phyloP scores from a whole-genome alignment of 2,888 invertebrate genomes.

The Nemapogon koenigi region DNA sequence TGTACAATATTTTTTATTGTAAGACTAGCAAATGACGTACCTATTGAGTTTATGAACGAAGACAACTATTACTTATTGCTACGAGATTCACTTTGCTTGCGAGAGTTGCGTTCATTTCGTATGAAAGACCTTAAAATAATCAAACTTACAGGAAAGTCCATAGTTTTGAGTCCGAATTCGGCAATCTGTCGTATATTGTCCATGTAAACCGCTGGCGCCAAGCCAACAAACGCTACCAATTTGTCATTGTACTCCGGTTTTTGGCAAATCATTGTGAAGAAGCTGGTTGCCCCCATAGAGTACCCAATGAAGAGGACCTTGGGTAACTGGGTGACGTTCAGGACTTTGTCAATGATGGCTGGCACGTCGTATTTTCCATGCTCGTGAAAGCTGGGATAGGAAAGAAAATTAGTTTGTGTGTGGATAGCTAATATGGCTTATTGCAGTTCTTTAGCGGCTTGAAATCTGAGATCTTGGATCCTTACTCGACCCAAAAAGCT shows the following conservation, averaged over 20 bases:
- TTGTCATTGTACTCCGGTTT: constrained; percentile 62
- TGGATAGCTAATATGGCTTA: too few relatives aligned
- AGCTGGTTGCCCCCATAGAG: constrained; percentile 65
- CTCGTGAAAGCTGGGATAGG: constrained; percentile 66
- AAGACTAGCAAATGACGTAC: too few relatives aligned
- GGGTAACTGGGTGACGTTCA: constrained; percentile 39
- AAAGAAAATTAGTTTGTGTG: too few relatives aligned
- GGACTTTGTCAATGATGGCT: constrained; percentile 57
- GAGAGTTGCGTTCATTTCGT: too few relatives aligned
- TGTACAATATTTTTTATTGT: too few relatives aligned
- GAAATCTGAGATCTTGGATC: too few relatives aligned
- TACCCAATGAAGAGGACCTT: constrained; percentile 63
- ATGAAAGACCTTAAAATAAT: too few relatives aligned
- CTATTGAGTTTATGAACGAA: too few relatives aligned
- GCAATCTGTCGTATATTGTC: constrained; percentile 29
- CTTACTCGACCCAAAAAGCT: too few relatives aligned
- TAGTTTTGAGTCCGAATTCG: constrained; percentile 25
- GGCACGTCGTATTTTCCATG: constrained; percentile 65
- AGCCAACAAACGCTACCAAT: constrained; percentile 50
- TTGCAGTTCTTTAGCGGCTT: too few relatives aligned
- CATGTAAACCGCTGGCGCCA: constrained; percentile 61
- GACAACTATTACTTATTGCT: too few relatives aligned
- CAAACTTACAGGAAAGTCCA: constrained; percentile 33
- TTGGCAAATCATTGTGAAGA: constrained; percentile 61
- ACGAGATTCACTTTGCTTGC: too few relatives aligned